Evolutionary conservation across 2,888 invertebrate genomes (phyloP), one percentile per base, ranked within the genome.

Genomic region (Leptopterna dolabrata): DNA sequence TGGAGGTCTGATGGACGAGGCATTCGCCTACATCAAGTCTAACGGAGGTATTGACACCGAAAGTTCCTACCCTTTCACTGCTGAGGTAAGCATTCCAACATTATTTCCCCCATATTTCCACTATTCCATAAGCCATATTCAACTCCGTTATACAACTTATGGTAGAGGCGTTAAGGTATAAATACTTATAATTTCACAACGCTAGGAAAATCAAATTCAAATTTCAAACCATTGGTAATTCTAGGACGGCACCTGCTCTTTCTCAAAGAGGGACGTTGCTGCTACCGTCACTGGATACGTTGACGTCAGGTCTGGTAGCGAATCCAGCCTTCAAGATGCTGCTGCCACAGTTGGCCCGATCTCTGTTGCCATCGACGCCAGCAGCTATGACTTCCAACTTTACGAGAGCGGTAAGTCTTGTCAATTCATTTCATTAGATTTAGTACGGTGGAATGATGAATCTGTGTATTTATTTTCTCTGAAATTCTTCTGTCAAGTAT

Each of bases 301-400:
- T 87, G 96, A 97, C 92, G 93, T 98, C 87, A 94, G 95, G 0
- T 90, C 92, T 27, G 96, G 95, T 0, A 93, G 94, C 91, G 97
- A 98, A 92, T 91, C 93, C 6, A 94, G 95, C 91, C 93, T 98
- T 90, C 93, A 94, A 92, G 92, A 93, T 88, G 97, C 97, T 14
- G 94, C 97, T 80, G 97, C 97, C 87, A 95, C 95, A 0, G 92
- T 96, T 88, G 97, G 97, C 0, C 98, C 98, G 9, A 93, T 97
- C 80, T 94, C 97, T 11, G 95, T 97, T 78, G 97, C 97, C 90
- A 97, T 98, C 91, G 97, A 98, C 93, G 98, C 98, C 89, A 95
- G 95, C 73, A 95, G 95, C 90, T 93, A 94, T 91, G 95, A 95
- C 89, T 97, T 98, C 95, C 97, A 97, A 92, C 95, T 96, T 91